Conservation (phyloP, 30 jellyfish, hydroid and myxozoan genomes). For the Hydractinia symbiolongicarpus region DNA sequence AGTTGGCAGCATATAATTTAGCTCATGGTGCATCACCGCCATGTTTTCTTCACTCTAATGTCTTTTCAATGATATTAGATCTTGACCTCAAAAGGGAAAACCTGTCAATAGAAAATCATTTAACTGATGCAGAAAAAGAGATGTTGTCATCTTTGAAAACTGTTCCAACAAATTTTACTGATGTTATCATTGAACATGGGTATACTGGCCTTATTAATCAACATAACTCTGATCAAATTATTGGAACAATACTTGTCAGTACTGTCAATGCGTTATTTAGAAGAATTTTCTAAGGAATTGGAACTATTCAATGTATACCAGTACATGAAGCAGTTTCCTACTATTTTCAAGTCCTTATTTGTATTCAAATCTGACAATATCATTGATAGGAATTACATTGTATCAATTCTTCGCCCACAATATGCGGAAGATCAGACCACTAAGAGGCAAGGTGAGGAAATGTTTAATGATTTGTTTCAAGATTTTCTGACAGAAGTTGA, state of each 20-base stretch:
- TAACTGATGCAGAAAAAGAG: conserved; percentile 11
- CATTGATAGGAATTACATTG: too few relatives aligned
- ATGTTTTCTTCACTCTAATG: conserved; percentile 8
- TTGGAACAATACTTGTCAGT: too few relatives aligned
- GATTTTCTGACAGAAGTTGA: too few relatives aligned
- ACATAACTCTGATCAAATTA: neutral
- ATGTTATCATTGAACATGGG: conserved; percentile 35
- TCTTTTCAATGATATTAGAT: neutral
- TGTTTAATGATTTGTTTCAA: too few relatives aligned
- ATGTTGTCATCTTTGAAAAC: neutral
- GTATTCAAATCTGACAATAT: too few relatives aligned
- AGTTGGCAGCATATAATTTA: conserved; percentile 29
- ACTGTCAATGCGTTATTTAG: neutral
- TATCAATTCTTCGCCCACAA: too few relatives aligned
- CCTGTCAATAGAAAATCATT: neutral
- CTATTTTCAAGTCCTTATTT: too few relatives aligned
- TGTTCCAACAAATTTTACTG: conserved; percentile 23
- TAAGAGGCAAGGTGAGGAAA: too few relatives aligned
- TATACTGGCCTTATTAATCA: conserved; percentile 39
- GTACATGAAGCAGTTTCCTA: too few relatives aligned
- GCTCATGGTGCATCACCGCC: conserved; percentile 56
- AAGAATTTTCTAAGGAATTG: too few relatives aligned
- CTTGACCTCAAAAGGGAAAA: neutral
- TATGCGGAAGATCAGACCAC: too few relatives aligned
- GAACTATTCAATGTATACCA: too few relatives aligned